Conservation (phyloP, 1,140 invertebrate species). For the Drosophila oshimai region DNA sequence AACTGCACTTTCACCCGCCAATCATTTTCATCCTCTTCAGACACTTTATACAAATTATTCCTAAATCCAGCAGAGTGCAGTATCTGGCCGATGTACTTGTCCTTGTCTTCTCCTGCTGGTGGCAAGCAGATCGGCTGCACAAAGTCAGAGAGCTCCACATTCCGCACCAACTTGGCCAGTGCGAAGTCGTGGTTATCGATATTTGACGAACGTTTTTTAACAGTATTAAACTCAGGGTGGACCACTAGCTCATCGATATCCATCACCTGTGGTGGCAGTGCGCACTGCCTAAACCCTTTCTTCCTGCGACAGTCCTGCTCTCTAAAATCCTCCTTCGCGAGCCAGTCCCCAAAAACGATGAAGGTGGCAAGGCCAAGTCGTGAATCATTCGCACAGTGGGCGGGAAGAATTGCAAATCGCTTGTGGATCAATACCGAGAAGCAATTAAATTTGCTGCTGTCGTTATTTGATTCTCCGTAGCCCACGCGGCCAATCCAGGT, state of each 20-base stretch:
- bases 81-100: neutral
- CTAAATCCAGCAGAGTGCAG: constrained; percentile 6
- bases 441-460: neutral
- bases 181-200: too few relatives aligned
- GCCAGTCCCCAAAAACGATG: neutral
- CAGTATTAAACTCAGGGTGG: constrained; percentile 4
- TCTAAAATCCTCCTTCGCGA: too few relatives aligned
- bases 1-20: neutral
- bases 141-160: neutral
- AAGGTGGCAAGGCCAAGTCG: neutral
- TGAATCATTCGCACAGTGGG: neutral
- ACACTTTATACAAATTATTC: too few relatives aligned
- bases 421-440: neutral
- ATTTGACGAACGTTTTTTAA: too few relatives aligned
- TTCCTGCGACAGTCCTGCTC: neutral
- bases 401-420: neutral
- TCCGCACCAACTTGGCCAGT: neutral
- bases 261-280: neutral
- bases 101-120: neutral
- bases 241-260: constrained; percentile 2
- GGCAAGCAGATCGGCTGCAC: constrained; percentile 26
- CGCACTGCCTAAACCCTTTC: neutral
- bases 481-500: constrained; percentile 18
- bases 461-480: neutral
- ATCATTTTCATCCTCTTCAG: neutral